phyloP scores from a whole-genome alignment of 1,140 invertebrate genomes.

The Drosophila dunni region DNA sequence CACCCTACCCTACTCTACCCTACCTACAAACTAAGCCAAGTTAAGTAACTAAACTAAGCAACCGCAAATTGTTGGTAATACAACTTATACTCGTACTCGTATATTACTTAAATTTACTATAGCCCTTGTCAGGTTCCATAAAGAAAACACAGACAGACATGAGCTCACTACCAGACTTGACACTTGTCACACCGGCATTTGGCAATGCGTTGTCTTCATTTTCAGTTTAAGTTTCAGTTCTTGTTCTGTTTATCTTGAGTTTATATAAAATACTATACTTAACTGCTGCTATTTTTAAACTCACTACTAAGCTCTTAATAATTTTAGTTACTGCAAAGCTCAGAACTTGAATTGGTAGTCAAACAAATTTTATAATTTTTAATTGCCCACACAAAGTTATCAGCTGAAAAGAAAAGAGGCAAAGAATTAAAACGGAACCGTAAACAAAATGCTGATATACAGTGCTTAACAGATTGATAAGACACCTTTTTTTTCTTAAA shows the following conservation, averaged over 20 bases:
- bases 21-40: slow-evolving; percentile 7
- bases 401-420: slow-evolving; percentile 15
- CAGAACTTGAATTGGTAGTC: slow-evolving; percentile 37
- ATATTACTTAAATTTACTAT: slow-evolving; percentile 43
- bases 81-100: slow-evolving; percentile 7
- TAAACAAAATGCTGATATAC: slow-evolving; percentile 29
- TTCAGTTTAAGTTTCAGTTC: not conserved
- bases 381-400: slow-evolving; percentile 62
- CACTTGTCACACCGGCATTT: slow-evolving; percentile 44
- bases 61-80: slow-evolving; percentile 30
- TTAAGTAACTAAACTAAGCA: slow-evolving; percentile 20
- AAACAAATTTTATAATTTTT: slow-evolving; percentile 72
- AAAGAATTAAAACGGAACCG: slow-evolving; percentile 20
- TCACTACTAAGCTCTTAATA: slow-evolving; percentile 25
- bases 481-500: no score
- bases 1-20: not conserved
- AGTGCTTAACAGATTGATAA: no score
- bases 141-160: slow-evolving; percentile 22
- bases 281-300: slow-evolving; percentile 36
- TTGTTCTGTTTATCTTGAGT: slow-evolving; percentile 50
- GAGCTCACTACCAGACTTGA: slow-evolving; percentile 34
- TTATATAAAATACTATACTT: slow-evolving; percentile 10
- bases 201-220: slow-evolving; percentile 35
- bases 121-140: slow-evolving; percentile 26
- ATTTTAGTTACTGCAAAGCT: slow-evolving; percentile 21